These are phyloP conservation scores for Scaptomyza flava DNA, from an alignment of 2,888 invertebrate species.

Conservation along the genomic window DNA sequence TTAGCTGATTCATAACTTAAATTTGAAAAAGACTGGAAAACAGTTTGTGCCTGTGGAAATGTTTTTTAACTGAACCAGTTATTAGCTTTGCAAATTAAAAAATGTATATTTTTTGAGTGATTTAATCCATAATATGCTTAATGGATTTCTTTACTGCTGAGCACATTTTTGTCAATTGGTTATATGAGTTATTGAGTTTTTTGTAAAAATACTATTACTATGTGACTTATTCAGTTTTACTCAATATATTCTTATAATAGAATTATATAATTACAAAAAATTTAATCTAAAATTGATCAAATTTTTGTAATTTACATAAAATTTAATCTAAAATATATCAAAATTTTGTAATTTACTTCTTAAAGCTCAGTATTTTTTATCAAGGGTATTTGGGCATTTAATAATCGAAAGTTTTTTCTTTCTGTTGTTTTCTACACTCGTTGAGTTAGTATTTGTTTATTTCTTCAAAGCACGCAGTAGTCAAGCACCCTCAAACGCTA, in stretches of 20 bases:
- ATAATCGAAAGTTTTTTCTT: neutral
- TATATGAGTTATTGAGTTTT: too few relatives aligned
- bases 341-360: too few relatives aligned
- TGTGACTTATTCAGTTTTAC: too few relatives aligned
- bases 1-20: neutral
- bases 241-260: too few relatives aligned
- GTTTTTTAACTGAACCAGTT: neutral
- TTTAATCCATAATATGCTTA: neutral
- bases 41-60: neutral
- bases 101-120: neutral
- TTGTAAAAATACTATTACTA: too few relatives aligned
- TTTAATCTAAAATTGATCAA: too few relatives aligned
- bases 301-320: too few relatives aligned
- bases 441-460: neutral
- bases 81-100: neutral
- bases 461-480: conserved; percentile 41
- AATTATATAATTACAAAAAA: too few relatives aligned
- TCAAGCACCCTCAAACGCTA: conserved; percentile 3
- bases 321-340: too few relatives aligned
- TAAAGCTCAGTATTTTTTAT: neutral
- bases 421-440: neutral
- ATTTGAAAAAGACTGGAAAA: neutral
- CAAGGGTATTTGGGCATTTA: neutral
- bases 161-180: too few relatives aligned
- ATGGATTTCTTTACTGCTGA: too few relatives aligned